A percentile compares a stretch with the other conserved stretches of the same genome.
Evolutionary conservation across 2,888 invertebrate species (phyloP).

Genomic region (Salticus scenicus): DNA sequence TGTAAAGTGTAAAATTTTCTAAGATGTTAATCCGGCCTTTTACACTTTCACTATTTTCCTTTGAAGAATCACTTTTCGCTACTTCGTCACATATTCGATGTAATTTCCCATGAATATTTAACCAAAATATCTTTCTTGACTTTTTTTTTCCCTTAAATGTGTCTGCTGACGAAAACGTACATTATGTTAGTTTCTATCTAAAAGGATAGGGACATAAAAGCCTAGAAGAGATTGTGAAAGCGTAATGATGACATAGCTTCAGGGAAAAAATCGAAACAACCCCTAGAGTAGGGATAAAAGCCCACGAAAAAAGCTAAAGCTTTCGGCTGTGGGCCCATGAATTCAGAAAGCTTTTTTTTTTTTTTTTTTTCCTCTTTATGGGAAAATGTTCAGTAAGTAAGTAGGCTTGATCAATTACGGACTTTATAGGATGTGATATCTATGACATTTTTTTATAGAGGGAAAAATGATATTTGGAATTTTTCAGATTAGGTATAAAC

Average conservation of each 20-base stretch:
- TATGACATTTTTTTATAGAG: no score
- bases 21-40: no score
- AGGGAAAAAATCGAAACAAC: neutral
- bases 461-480: no score
- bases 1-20: no score
- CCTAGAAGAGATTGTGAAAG: neutral
- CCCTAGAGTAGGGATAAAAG: neutral
- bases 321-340: neutral
- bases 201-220: neutral
- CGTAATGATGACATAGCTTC: neutral
- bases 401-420: neutral
- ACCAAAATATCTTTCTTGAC: no score
- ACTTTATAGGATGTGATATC: neutral
- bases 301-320: no score
- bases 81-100: no score
- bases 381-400: neutral
- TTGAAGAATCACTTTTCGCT: no score
- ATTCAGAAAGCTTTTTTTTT: neutral
- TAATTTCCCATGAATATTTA: no score
- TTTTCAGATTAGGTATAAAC: no score
- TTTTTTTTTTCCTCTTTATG: neutral
- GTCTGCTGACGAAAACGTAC: constrained; percentile 1
- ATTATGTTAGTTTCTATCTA: neutral
- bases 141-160: neutral
- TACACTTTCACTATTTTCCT: no score